Conservation (phyloP, 2,797 vertebrate species). For the Spinus olivaceus region DNA sequence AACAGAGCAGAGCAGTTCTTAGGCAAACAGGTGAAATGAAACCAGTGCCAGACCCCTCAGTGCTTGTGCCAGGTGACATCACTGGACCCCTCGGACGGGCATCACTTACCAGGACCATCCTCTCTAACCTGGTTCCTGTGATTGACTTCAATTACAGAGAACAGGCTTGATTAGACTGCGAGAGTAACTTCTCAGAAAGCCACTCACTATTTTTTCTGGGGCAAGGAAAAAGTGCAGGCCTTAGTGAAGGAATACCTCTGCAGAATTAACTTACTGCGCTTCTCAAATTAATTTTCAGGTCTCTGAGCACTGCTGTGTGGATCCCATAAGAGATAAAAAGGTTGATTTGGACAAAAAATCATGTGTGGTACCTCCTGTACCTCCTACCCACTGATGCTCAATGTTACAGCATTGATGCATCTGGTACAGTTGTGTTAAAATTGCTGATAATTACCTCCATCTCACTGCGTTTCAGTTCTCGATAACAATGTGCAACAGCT, state of each 20-base stretch:
- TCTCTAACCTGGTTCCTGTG: not conserved
- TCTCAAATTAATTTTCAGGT: not conserved
- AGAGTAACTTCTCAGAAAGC: not conserved
- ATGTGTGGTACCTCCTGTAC: not conserved
- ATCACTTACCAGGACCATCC: fast-evolving
- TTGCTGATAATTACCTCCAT: not conserved
- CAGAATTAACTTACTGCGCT: not conserved
- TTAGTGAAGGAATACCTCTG: not conserved
- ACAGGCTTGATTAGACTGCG: not conserved
- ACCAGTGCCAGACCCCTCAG: not conserved
- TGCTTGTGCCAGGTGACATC: not conserved
- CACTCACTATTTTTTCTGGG: not conserved
- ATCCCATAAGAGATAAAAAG: not conserved
- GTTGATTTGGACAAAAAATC: not conserved
- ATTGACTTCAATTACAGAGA: not conserved
- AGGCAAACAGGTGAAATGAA: not conserved
- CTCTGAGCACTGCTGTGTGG: not conserved
- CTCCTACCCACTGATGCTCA: not conserved
- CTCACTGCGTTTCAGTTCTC: not conserved
- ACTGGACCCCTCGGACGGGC: not conserved
- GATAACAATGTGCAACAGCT: not conserved
- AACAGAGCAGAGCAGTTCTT: not conserved
- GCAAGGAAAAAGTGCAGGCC: not conserved
- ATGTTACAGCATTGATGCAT: not conserved
- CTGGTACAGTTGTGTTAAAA: not conserved